Percentiles rank a stretch among this genome's conserved stretches.
phyloP scores from a whole-genome alignment of 1,140 invertebrate species.

The Aphaenogaster floridana region DNA sequence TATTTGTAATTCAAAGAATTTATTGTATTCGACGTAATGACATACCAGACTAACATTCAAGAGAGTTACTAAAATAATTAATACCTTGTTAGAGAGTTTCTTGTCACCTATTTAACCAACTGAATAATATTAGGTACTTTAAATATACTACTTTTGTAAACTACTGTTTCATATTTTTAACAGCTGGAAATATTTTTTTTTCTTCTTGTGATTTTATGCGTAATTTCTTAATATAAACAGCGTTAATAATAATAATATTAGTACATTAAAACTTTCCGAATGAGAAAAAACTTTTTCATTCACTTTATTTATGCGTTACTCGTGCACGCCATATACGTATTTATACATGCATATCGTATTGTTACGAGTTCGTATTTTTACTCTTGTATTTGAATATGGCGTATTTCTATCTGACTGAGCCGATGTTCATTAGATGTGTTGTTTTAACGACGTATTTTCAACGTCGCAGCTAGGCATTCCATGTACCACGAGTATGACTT shows the following conservation, averaged over 20 bases:
- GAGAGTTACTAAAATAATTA: neutral
- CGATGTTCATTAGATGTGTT: conserved; percentile 51
- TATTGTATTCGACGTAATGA: neutral
- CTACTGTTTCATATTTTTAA: neutral
- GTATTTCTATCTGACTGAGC: conserved; percentile 26
- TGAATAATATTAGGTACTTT: neutral
- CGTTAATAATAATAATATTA: conserved; percentile 14
- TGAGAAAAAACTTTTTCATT: neutral
- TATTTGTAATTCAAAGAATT: neutral
- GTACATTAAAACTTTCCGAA: neutral
- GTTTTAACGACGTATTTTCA: conserved; percentile 55
- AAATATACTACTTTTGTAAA: neutral
- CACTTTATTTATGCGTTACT: neutral
- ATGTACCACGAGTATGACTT: conserved; percentile 11
- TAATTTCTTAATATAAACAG: neutral
- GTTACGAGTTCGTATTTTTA: conserved; percentile 9
- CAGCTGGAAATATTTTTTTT: neutral
- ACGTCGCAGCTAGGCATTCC: neutral
- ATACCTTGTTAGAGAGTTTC: neutral
- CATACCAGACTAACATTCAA: neutral
- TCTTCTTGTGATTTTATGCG: neutral
- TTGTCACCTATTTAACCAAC: neutral
- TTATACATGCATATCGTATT: neutral
- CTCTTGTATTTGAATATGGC: neutral
- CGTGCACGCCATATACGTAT: neutral